A percentile compares a stretch with the other conserved stretches of the same genome.
Evolutionary conservation across 2,888 invertebrate genomes (phyloP).

Genomic region (Lepidonotus clava): DNA sequence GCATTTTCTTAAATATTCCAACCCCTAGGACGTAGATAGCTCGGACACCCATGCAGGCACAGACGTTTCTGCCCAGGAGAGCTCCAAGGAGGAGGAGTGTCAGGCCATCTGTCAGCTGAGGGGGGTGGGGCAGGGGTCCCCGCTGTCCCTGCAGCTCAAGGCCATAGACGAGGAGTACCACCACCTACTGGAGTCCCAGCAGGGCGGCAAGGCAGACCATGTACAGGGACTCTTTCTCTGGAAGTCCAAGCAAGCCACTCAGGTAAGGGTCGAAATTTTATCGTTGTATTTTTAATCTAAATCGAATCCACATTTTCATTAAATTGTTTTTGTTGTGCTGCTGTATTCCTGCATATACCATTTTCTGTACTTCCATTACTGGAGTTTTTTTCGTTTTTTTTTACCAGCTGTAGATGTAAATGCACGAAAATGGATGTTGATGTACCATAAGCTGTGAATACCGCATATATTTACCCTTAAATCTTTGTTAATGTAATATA

Average conservation of each 20-base stretch:
- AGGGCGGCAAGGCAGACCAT: slow-evolving; percentile 78
- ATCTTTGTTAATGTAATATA: no score
- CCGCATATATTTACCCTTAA: no score
- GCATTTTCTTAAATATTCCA: no score
- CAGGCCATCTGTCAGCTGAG: slow-evolving; percentile 78
- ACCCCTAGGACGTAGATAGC: background rate
- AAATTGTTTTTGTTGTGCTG: no score
- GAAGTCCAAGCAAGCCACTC: slow-evolving; percentile 79
- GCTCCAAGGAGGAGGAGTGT: slow-evolving; percentile 79
- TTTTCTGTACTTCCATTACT: no score
- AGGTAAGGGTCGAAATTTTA: slow-evolving; percentile 68
- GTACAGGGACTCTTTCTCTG: slow-evolving; percentile 77
- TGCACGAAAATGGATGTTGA: no score
- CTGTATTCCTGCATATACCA: no score
- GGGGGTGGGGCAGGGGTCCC: slow-evolving; percentile 73
- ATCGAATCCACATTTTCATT: no score
- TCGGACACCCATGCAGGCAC: slow-evolving; percentile 61
- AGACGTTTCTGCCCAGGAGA: slow-evolving; percentile 76
- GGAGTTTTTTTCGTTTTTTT: no score
- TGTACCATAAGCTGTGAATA: no score
- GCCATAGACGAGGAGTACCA: slow-evolving; percentile 80
- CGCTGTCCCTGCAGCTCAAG: slow-evolving; percentile 77
- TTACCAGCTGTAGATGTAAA: no score
- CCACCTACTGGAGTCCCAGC: slow-evolving; percentile 72
- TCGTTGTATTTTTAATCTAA: background rate